phyloP scores from a whole-genome alignment of 1,140 invertebrate species.

The Bombus cullumanus region DNA sequence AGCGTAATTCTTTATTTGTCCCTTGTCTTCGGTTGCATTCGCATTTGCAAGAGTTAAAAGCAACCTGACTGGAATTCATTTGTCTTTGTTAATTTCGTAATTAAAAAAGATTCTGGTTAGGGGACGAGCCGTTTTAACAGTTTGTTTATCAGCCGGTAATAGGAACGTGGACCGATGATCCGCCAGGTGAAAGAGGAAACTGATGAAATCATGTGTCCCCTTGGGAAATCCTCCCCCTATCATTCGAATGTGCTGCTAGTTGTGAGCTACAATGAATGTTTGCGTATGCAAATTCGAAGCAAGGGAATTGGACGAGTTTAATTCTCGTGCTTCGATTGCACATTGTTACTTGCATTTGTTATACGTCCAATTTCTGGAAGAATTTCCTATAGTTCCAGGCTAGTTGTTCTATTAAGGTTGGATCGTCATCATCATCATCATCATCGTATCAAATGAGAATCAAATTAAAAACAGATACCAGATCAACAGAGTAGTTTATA shows the following conservation, averaged over 20 bases:
- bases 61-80: no score
- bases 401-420: no score
- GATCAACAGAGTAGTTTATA: no score
- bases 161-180: neutral
- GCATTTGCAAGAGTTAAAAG: no score
- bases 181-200: neutral
- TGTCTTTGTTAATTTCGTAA: no score
- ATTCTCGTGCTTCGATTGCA: neutral
- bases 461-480: fast-evolving
- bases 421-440: fast-evolving
- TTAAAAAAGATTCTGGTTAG: no score
- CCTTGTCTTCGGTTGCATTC: no score
- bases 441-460: neutral
- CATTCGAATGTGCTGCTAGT: neutral
- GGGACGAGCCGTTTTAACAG: no score
- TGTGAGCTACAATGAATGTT: neutral
- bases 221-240: no score
- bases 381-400: neutral
- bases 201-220: neutral
- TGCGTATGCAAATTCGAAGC: neutral
- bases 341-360: neutral
- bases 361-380: neutral
- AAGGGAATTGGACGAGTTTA: neutral
- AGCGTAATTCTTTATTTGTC: neutral
- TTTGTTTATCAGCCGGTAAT: conserved; percentile 1